Base-by-base conservation (phyloP, 2,113 vertebrate species). In the Benitochromis conjunctus region DNA sequence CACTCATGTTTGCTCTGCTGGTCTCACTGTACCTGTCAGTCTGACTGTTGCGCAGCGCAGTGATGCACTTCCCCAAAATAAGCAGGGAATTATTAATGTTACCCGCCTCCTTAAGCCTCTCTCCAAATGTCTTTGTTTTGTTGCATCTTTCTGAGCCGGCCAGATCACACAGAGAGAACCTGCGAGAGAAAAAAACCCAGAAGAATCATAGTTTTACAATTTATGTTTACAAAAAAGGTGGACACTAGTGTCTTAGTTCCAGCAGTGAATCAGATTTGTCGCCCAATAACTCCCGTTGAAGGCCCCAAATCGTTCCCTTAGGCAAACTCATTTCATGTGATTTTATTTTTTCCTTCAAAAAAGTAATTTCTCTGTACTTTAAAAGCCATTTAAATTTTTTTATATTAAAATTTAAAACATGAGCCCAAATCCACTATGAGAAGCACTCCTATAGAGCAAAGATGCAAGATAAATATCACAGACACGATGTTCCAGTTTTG, bases 31-130 rank as follows among this genome's bases (percentile, higher is more conserved):
- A 98, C 97, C 96, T 92, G 6, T 97, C 96, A 10, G 94, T 94
- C 92, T 98, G 96, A 90, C 95, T 97, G 94, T 96, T 97, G 38
- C 97, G 96, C 9, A 98, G 83, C 3, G 96, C 97, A 31, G 94
- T 96, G 88, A 99, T 97, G 86, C 97, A 98, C 84, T 98, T 98
- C 46, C 97, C 98, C 90, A 99, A 95, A 77, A 97, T 99, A 71
- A 98, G 97, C 84, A 98, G 95, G 5, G 98, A 98, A 89, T 96
- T 97, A 92, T 98, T 99, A 19, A 99, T 98, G 88, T 97, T 99
- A 6, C 97, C 97, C 0, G 97, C 97, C 92, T 99, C 98, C 91
- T 97, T 98, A 7, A 99, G 95, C 77, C 97, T 93, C 16, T 98
- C 97, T 46, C 98, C 98, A 80, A 98, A 96, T 0, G 97, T 97